phyloP scores from a whole-genome alignment of 2,888 invertebrate genomes.

The Macroteleia sp. region DNA sequence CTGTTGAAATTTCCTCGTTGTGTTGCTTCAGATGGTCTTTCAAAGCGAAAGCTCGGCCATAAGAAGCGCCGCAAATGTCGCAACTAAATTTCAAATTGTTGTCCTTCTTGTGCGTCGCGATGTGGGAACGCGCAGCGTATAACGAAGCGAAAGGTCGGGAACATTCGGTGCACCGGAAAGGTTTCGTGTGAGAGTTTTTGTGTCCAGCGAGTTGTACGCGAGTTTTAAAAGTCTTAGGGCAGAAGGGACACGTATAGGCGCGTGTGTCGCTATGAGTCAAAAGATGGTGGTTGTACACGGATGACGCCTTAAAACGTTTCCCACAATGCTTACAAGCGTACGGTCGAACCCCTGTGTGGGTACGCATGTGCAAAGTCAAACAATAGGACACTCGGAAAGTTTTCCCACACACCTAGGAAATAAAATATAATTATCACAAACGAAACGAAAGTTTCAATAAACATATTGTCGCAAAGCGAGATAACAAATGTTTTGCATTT shows the following conservation, averaged over 20 bases:
- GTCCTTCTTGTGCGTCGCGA: conserved; percentile 89
- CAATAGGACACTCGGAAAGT: conserved; percentile 92
- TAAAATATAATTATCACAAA: too few relatives aligned
- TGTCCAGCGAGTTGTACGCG: conserved; percentile 91
- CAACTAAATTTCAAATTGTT: conserved; percentile 90
- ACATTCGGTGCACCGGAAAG: conserved; percentile 90
- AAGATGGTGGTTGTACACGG: conserved; percentile 91
- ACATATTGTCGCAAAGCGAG: too few relatives aligned
- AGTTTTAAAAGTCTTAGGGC: conserved; percentile 92
- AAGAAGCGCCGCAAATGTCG: conserved; percentile 89
- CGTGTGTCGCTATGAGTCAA: conserved; percentile 91
- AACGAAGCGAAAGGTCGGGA: conserved; percentile 90
- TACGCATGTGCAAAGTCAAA: conserved; percentile 91
- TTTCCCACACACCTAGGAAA: conserved; percentile 89
- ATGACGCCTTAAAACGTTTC: conserved; percentile 91
- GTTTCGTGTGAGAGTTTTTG: conserved; percentile 92
- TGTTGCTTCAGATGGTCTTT: conserved; percentile 89
- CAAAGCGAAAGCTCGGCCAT: conserved; percentile 90
- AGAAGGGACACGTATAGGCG: conserved; percentile 90
- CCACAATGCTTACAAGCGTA: conserved; percentile 90
- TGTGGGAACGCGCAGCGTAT: conserved; percentile 90
- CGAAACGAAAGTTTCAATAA: too few relatives aligned
- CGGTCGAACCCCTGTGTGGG: conserved; percentile 91
- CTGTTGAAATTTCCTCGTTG: conserved; percentile 84
- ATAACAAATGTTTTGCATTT: too few relatives aligned